These are phyloP conservation scores for Pleuronectes platessa DNA, from an alignment of 2,113 vertebrate species.

Conservation along the genomic window DNA sequence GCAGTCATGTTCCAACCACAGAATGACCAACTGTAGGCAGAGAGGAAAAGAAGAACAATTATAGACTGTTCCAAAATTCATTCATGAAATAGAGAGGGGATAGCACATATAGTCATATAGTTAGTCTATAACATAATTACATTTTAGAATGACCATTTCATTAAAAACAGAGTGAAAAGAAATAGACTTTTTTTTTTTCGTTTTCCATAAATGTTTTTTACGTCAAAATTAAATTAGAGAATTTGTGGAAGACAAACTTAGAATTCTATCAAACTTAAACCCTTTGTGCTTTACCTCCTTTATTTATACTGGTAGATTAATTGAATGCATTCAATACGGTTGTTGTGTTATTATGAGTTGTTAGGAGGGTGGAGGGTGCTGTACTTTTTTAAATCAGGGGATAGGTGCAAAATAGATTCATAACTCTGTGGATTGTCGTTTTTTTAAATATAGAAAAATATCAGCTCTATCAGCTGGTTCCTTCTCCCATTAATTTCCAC, in stretches of 20 bases:
- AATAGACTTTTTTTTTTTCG: neutral
- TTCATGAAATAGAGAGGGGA: neutral
- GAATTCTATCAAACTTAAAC: neutral
- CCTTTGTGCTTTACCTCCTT: neutral
- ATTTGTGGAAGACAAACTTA: too few relatives aligned
- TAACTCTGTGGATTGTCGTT: too few relatives aligned
- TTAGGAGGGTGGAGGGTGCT: too few relatives aligned
- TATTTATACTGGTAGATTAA: neutral
- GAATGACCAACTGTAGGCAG: conserved; percentile 88
- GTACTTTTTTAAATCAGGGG: too few relatives aligned
- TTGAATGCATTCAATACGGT: too few relatives aligned
- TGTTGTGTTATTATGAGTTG: too few relatives aligned
- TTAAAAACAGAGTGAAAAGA: too few relatives aligned
- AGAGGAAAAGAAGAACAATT: neutral
- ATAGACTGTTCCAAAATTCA: too few relatives aligned
- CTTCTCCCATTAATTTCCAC: neutral
- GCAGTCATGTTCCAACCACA: conserved; percentile 94
- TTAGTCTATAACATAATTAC: neutral
- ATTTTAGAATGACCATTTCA: neutral
- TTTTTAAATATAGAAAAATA: too few relatives aligned
- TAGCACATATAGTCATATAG: neutral
- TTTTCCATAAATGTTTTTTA: neutral
- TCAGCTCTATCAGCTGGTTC: too few relatives aligned
- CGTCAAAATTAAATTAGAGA: neutral
- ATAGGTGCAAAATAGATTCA: too few relatives aligned